Base-by-base conservation (phyloP, 2,113 vertebrate species). In the Myotis lucifugus region DNA sequence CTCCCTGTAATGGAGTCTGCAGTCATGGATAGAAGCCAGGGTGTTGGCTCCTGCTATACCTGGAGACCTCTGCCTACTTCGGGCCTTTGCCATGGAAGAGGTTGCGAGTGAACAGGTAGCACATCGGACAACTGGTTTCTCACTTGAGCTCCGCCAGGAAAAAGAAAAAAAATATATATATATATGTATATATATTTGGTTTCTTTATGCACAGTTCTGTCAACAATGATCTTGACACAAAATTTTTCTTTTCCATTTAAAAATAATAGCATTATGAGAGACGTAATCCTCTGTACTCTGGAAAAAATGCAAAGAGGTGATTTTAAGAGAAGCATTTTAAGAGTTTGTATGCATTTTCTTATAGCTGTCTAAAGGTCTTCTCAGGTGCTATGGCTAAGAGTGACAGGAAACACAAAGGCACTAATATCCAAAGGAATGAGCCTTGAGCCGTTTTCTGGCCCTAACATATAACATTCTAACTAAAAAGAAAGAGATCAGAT, bases 21-120 rank as follows among this genome's bases (percentile, higher is more conserved):
- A 4, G 0, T 56, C 23, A 10, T 0, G 0, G 18, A 17, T 50
- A 34, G n/a, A 29, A 64, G 3, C 25, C 17, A 70, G 50, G 12
- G 7, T 1, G 0, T 25, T 9, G 3, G 17, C 8, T n/a, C 12
- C 50, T 27, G 9, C 48, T 56, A 3, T 6, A 8, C 18, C 27
- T 7, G 5, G 8, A 42, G 67, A 56, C 59, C 25, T 29, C 52
- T 10, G 37, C 17, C 56, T 34, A 40, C 76, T 4, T 0, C 0
- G 0, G 6, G 19, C 42, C 14, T 50, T 29, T 3, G 12, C 59
- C 32, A 18, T 0, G 34, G 27, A 74, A 8, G 40, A 50, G 23
- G 40, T 0, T 5, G 25, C 14, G 18, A 40, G 42, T 8, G 11
- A 56, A 50, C 46, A 72, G 8, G 34, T 34, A 11, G 6, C 46